Evolutionary conservation across 2,113 vertebrate genomes (phyloP), one percentile per base, ranked within the genome.

Genomic region (Merops nubicus): DNA sequence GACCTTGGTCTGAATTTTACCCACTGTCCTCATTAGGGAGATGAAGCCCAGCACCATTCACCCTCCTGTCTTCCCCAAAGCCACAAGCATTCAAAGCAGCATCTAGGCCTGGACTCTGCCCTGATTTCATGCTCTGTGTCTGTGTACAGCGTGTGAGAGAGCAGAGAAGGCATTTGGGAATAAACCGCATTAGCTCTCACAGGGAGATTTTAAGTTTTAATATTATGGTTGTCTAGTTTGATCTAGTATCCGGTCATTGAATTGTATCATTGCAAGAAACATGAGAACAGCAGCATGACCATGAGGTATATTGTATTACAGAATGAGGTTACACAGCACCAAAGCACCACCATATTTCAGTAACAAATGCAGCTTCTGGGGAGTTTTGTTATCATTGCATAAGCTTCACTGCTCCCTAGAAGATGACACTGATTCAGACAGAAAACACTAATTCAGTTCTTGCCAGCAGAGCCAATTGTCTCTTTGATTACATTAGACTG

Each of bases 401-500:
- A 97, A 96, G 96, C 96, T 97, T 96, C 95, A 91, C 91, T 96
- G 95, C 96, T 96, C 81, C 90, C 95, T 68, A 7, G 89, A 94
- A 93, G 95, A 97, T 97, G 96, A 97, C 95, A 96, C 93, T 96
- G 96, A 98, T 97, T 97, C 93, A 95, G 96, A 96, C 93, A 95
- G 96, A 97, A 97, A 97, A 96, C 93, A 91, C 96, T 96, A 97
- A 97, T 96, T 97, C 96, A 96, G 95, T 96, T 97, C 96, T 97
- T 97, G 96, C 97, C 96, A 97, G 96, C 96, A 97, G 95, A 97
- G 96, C 97, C 93, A 85, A 96, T 96, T 97, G 96, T 97, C 96
- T 94, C 94, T 97, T 92, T 97, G 97, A 98, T 97, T 98, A 96
- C 93, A 97, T 97, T 96, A 96, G 95, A 97, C 95, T 97, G 97